Base-by-base conservation (phyloP, 2,113 vertebrate species). In the Aythya baeri region DNA sequence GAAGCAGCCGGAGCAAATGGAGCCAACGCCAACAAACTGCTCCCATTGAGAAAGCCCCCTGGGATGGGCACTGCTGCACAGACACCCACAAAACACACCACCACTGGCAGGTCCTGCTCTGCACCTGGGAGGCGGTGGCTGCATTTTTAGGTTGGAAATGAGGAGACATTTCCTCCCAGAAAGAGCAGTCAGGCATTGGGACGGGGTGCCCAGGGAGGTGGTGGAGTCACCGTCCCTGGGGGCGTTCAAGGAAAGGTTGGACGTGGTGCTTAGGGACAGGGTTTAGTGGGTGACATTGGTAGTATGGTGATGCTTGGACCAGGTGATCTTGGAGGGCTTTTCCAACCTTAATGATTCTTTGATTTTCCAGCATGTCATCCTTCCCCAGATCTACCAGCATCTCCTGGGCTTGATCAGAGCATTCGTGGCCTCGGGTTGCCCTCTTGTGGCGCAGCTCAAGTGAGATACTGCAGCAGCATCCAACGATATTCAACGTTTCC, bases 341-440 rank as follows among this genome's bases (percentile, higher is more conserved):
- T 49, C 20, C 20, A 49, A 49, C 46, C 20, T 49, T 49, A 22
- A 49, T 21, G 20, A 21, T 49, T 49, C 20, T 49, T 21, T 49
- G 46, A 49, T 22, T 49, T 52, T 2, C 68, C 86, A 49, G 2
- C 57, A 5, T 7, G 25, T 57, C 88, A 18, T 1, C 74, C 55
- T 17, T n/a, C 31, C 84, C 65, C 4, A 0, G 7, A 5, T 68
- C 68, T 3, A 7, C 32, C 52, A 74, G 11, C 81, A 5, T 11
- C 74, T 71, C 66, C 22, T 27, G 3, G 62, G 17, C 29, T 0
- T 0, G 3, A 83, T 68, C n/a, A 12, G 70, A 41, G 32, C 8
- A 96, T 93, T 36, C 7, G 72, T 9, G 86, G 96, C 94, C 88
- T 54, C 21, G 6, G 52, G 26, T 90, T 93, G 95, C 95, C 96